Evolutionary conservation across 2,888 invertebrate genomes (phyloP).

Genomic region (Amorpha juglandis): DNA sequence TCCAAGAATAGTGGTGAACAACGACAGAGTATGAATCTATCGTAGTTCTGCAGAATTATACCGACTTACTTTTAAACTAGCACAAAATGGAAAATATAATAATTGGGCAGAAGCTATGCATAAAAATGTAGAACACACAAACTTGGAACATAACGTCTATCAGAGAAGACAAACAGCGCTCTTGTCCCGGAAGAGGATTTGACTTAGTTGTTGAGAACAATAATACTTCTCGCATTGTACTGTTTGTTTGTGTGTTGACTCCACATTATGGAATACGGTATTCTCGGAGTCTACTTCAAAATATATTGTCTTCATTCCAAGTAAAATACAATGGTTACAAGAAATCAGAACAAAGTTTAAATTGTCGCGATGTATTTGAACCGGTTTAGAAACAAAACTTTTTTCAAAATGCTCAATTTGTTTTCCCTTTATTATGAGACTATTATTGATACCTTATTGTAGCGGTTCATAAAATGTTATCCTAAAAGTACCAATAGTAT

Average conservation of each 20-base stretch:
- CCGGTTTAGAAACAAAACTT: too few species aligned
- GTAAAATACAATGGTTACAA: not conserved
- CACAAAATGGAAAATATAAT: not conserved
- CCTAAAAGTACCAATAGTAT: too few species aligned
- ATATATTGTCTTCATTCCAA: not conserved
- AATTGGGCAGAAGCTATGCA: not conserved
- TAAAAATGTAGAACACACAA: not conserved
- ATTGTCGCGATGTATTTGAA: too few species aligned
- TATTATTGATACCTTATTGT: too few species aligned
- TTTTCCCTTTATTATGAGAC: too few species aligned
- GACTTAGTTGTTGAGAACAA: conserved; percentile 17
- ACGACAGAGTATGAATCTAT: too few species aligned
- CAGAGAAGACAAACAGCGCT: conserved; percentile 36
- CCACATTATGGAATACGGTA: not conserved
- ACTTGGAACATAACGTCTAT: not conserved
- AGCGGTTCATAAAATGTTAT: too few species aligned
- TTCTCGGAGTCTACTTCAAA: not conserved
- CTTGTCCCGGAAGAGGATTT: conserved; percentile 25
- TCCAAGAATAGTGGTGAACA: too few species aligned
- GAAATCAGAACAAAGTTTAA: too few species aligned
- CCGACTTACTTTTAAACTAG: not conserved
- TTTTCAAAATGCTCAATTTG: too few species aligned
- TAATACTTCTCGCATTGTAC: conserved; percentile 22
- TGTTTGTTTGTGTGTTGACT: too few species aligned
- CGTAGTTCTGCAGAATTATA: too few species aligned